Evolutionary conservation across 2,797 vertebrate genomes (phyloP), one percentile per base, ranked within the genome.

Genomic region (Chelon auratus): DNA sequence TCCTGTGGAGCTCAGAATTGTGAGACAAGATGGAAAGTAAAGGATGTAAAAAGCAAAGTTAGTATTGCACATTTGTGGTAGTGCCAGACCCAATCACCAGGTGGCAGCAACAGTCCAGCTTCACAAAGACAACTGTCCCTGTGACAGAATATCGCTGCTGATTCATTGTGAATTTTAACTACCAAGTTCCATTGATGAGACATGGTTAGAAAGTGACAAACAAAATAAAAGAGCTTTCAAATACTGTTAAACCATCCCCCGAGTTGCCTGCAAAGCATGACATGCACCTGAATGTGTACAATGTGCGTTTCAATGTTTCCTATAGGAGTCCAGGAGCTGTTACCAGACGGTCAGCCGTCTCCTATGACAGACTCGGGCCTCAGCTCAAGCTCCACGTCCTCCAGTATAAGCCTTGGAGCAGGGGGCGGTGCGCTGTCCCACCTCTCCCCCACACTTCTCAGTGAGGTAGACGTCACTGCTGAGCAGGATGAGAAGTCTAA

Each of bases 351-450:
- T 93, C 98, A 99, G 94, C 95, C 97, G 24, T 99, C 98, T 63
- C 97, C 98, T 4, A 97, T 98, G 97, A 99, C 98, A 0, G 98
- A 99, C 95, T 99, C 98, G 36, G 98, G 98, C 89, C 96, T 99
- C 83, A 99, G 98, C 93, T 97, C 96, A 65, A 98, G 97, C 93
- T 99, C 98, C 94, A 99, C 98, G 58, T 99, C 98, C 67, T 99
- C 98, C 92, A 99, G 98, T 85, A 97, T 99, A 90, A 99, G 98
- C 87, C 94, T 99, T 53, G 98, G 98, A 76, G 54, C 70, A 0
- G 90, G 89, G 0, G 88, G 84, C 0, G 45, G 81, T 40, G 90
- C 93, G 85, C 81, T 95, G 62, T 91, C 95, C 60, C 96, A 95
- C 91, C 92, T 98, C 72, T 89, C 95, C 64, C 94, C 96, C 78